These are phyloP conservation scores for Sakesphorus luctuosus DNA, from an alignment of 2,113 vertebrate genomes.

Conservation along the genomic window DNA sequence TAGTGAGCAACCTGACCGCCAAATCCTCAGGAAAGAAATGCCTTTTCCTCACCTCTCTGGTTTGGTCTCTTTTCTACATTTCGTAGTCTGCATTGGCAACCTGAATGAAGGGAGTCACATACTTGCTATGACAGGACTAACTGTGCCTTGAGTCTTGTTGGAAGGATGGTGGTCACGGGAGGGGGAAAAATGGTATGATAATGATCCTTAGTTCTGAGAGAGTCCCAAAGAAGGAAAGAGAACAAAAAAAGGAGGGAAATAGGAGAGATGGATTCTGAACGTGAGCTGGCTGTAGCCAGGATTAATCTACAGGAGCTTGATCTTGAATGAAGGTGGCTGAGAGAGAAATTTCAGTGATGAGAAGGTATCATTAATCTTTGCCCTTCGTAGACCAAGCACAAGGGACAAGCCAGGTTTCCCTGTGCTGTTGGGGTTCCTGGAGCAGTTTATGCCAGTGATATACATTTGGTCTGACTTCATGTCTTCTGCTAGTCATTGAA, in stretches of 20 bases:
- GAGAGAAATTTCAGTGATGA: not conserved
- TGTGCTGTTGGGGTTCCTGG: not conserved
- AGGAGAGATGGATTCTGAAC: not conserved
- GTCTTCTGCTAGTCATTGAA: not conserved
- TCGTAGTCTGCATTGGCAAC: fast-evolving
- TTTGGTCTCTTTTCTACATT: not conserved
- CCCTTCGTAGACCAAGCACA: not conserved
- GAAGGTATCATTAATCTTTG: not conserved
- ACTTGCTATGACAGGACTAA: not conserved
- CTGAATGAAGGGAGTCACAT: not conserved
- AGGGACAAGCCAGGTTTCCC: not conserved
- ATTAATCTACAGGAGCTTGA: not conserved
- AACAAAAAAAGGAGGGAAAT: not conserved
- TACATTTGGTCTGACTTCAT: not conserved
- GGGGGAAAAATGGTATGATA: not conserved
- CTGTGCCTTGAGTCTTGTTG: not conserved
- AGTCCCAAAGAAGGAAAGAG: not conserved
- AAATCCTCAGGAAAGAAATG: not conserved
- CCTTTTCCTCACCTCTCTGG: not conserved
- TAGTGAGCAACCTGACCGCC: not conserved
- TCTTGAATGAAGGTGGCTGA: not conserved
- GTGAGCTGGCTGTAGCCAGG: not conserved
- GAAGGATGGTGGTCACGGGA: not conserved
- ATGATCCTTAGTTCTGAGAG: not conserved
- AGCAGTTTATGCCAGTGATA: not conserved